phyloP scores from a whole-genome alignment of 2,888 invertebrate genomes.

The Rotaria magnacalcarata region DNA sequence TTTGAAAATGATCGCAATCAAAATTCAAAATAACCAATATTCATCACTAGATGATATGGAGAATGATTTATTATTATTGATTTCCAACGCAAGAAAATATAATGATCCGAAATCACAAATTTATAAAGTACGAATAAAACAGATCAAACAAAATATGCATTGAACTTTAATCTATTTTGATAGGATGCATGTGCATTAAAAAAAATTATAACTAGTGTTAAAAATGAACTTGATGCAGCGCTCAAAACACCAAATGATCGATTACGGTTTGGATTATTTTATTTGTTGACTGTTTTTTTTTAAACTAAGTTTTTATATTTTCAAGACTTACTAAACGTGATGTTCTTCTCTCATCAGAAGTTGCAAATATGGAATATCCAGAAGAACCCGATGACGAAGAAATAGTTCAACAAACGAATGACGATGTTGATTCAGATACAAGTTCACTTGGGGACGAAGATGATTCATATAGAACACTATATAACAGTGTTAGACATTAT shows the following conservation, averaged over 20 bases:
- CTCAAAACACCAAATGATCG: not conserved
- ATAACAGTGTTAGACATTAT: conserved; percentile 62
- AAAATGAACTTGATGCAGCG: conserved; percentile 24
- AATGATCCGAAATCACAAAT: conserved; percentile 94
- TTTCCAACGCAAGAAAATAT: conserved; percentile 86
- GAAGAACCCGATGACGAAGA: conserved; percentile 9
- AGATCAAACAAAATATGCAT: too few species aligned
- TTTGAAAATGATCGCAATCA: conserved; percentile 81
- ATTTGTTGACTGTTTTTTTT: not conserved
- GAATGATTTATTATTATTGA: conserved; percentile 80
- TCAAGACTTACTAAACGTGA: conserved; percentile 16
- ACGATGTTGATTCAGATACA: conserved; percentile 2
- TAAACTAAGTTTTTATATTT: not conserved
- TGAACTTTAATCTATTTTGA: not conserved
- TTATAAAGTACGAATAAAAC: conserved; percentile 66
- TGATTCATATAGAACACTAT: not conserved
- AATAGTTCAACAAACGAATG: not conserved
- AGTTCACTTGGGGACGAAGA: conserved; percentile 23
- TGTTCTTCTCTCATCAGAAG: not conserved
- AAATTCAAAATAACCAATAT: conserved; percentile 79
- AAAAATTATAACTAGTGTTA: not conserved
- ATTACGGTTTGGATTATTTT: not conserved
- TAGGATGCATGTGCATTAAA: conserved; percentile 29
- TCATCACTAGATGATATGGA: conserved; percentile 75
- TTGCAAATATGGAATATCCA: not conserved